Evolutionary conservation across 2,888 invertebrate species (phyloP), one percentile per base, ranked within the genome.

Genomic region (Cataglyphis altisquamis): DNA sequence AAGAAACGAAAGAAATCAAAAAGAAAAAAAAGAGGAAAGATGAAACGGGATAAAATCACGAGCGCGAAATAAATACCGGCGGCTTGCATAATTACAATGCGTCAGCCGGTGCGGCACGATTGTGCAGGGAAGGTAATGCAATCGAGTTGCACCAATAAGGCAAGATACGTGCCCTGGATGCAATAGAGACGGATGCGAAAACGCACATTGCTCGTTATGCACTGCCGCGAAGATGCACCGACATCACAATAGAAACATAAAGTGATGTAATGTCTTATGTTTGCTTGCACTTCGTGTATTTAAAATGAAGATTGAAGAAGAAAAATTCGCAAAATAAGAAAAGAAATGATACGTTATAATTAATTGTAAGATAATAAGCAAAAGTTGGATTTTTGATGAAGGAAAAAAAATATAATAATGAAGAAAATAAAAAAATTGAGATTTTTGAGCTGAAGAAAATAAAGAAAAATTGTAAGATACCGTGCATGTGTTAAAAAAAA

Each of bases 151-250:
- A 91, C 91, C 90, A 92, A 93, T 92, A 93, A 93, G 93, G 93
- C 84, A 89, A 91, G 91, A 92, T 92, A 91, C 89, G 88, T 91
- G 92, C 91, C 91, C 92, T 91, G 91, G 88, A 91, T 92, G 86
- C 87, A 29, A 70, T 82, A 85, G 73, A 87, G 82, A 72, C 64
- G 80, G 83, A 82, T 80, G 82, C 66, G 72, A 80, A 82, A 80
- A 84, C 48, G 80, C 64, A 78, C 67, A 82, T 83, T 86, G 67
- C 66, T 66, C 29, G 39, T 83, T 36, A 74, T 74, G 45, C 45
- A 12, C 36, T 12, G 9, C 12, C 39, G 10, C 18, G 64, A 36
- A 74, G 15, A 63, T 25, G 36, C 25, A 21, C 25, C 32, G 68
- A 32, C 25, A 62, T 75, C 39, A 45, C 39, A 67, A n/a, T n/a